These are phyloP conservation scores for Sarcophaga variegata DNA, from an alignment of 2,888 invertebrate genomes.

Conservation along the genomic window DNA sequence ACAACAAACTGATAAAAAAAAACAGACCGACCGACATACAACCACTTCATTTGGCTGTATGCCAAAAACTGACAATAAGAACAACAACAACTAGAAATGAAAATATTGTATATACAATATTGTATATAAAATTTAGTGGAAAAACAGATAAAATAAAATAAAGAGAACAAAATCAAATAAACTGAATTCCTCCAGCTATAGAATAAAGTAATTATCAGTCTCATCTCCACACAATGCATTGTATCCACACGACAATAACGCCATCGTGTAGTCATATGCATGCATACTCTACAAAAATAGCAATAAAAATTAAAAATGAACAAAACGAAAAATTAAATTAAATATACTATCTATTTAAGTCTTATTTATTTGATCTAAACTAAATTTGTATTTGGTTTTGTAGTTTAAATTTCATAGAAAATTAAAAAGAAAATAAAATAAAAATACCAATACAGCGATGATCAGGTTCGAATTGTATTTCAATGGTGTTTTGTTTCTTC, in stretches of 20 bases:
- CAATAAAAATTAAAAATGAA: not conserved
- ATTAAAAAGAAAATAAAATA: too few species aligned
- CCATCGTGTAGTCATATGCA: not conserved
- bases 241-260: not conserved
- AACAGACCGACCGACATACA: not conserved
- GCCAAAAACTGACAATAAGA: conserved; percentile 35
- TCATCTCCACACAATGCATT: not conserved
- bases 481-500: too few species aligned
- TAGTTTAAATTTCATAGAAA: too few species aligned
- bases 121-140: conserved; percentile 17
- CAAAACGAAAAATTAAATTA: not conserved
- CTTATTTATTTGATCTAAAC: too few species aligned
- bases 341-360: not conserved
- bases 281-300: not conserved
- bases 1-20: conserved; percentile 14
- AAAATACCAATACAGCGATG: too few species aligned
- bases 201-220: conserved; percentile 42
- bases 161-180: conserved; percentile 27
- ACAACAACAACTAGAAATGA: conserved; percentile 30
- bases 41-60: conserved; percentile 52
- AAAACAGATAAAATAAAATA: conserved; percentile 22
- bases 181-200: conserved; percentile 40
- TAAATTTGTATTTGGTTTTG: too few species aligned
- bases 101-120: conserved; percentile 1
- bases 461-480: too few species aligned